Evolutionary conservation across 2,113 vertebrate genomes (phyloP).

Genomic region (Caracal caracal): DNA sequence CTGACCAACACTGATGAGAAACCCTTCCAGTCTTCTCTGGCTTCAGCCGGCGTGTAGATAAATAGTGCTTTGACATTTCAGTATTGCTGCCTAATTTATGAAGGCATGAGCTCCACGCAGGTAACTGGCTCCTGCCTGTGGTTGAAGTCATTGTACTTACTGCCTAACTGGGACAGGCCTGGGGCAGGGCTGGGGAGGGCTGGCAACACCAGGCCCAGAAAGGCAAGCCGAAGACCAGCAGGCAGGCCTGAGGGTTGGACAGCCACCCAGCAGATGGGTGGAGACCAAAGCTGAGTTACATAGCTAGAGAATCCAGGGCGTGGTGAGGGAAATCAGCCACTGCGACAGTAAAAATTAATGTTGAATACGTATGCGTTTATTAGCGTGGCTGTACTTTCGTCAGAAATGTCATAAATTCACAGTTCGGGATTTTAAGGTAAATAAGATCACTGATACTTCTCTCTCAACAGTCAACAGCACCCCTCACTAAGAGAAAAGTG

Average conservation of each 20-base stretch:
- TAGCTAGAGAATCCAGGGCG: slow-evolving; percentile 31
- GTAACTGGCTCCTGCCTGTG: not conserved
- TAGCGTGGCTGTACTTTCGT: slow-evolving; percentile 41
- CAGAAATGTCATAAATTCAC: slow-evolving; percentile 42
- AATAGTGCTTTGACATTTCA: not conserved
- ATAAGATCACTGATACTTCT: slow-evolving; percentile 35
- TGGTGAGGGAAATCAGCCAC: not conserved
- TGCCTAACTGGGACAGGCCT: slow-evolving; percentile 22
- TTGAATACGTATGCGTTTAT: slow-evolving; percentile 39
- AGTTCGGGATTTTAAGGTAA: slow-evolving; percentile 51
- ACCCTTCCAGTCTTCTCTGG: not conserved
- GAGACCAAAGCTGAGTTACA: not conserved
- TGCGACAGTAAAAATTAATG: slow-evolving; percentile 7
- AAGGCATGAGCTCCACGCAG: not conserved
- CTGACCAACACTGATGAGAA: not conserved
- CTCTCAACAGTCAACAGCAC: not conserved
- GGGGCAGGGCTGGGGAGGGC: not conserved
- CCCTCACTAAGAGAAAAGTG: slow-evolving; percentile 62
- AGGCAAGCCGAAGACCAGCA: not conserved
- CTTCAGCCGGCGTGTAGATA: not conserved
- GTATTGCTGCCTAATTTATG: not conserved
- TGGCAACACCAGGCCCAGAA: not conserved
- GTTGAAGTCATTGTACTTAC: not conserved
- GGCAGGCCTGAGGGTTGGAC: slow-evolving; percentile 28
- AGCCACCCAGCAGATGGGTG: not conserved